A percentile compares a stretch with the other conserved stretches of the same genome.
These are phyloP conservation scores for Strigops habroptila DNA, from an alignment of 2,113 vertebrate genomes.

Conservation along the genomic window DNA sequence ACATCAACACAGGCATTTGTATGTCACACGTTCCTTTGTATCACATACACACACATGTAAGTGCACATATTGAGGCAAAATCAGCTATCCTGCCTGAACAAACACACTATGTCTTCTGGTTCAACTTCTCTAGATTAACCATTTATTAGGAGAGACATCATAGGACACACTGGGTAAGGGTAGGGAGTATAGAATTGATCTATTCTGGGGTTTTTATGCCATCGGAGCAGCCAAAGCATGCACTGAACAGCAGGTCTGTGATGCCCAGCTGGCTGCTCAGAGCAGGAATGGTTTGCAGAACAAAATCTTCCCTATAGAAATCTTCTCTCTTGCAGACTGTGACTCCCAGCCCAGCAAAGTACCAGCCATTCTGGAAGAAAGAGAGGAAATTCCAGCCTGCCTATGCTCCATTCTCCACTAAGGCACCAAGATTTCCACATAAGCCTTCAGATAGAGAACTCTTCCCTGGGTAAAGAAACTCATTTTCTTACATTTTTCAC, in stretches of 20 bases:
- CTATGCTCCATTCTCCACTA: constrained; percentile 72
- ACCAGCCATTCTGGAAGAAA: constrained; percentile 62
- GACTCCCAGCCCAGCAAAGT: constrained; percentile 71
- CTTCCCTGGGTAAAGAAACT: constrained; percentile 76
- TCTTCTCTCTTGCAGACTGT: constrained; percentile 48
- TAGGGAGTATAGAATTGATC: not conserved
- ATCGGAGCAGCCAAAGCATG: not conserved
- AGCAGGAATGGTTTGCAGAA: not conserved
- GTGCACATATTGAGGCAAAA: not conserved
- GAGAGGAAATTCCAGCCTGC: constrained; percentile 35
- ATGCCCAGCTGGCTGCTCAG: not conserved
- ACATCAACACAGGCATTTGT: not conserved
- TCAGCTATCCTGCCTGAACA: not conserved
- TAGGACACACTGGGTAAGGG: not conserved
- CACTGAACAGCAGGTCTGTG: not conserved
- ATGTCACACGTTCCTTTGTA: not conserved
- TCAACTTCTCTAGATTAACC: not conserved
- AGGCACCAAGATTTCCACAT: constrained; percentile 54
- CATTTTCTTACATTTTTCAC: not conserved
- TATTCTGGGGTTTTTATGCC: not conserved
- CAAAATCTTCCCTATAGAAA: not conserved
- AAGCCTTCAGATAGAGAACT: not conserved
- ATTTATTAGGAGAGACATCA: not conserved
- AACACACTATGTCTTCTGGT: not conserved
- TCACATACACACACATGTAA: not conserved